Percentiles rank a stretch among this genome's conserved stretches.
Evolutionary conservation across 2,888 invertebrate genomes (phyloP).

Genomic region (Macrophya alboannulata): DNA sequence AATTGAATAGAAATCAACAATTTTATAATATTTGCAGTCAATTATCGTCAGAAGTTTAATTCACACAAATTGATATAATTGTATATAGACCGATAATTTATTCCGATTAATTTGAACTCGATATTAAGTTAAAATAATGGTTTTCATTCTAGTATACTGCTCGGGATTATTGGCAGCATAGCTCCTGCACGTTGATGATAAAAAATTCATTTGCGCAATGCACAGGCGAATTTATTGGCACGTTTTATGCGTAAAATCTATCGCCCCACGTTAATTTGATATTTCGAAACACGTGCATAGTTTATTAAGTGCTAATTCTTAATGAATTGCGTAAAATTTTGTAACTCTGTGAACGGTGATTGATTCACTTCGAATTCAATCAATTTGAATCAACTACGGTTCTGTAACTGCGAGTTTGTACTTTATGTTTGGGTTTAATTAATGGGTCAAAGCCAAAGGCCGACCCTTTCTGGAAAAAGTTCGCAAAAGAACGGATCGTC

Average conservation of each 20-base stretch:
- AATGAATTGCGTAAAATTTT: neutral
- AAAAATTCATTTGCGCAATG: neutral
- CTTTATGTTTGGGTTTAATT: neutral
- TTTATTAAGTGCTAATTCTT: neutral
- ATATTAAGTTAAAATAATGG: neutral
- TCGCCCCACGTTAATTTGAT: neutral
- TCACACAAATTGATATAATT: neutral
- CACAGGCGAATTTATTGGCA: neutral
- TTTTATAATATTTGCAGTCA: neutral
- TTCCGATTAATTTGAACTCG: neutral
- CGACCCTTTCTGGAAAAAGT: conserved; percentile 77
- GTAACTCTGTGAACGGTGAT: neutral
- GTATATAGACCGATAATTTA: neutral
- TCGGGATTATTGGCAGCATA: neutral
- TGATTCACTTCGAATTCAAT: neutral
- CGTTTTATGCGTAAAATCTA: neutral
- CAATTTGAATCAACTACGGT: neutral
- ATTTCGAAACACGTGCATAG: neutral
- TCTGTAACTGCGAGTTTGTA: no score
- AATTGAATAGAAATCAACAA: neutral
- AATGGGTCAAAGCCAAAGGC: conserved; percentile 70
- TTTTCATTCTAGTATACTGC: neutral
- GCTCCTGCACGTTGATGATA: neutral
- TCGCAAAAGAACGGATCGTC: conserved; percentile 63
- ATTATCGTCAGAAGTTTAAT: neutral